A percentile compares a stretch with the other conserved stretches of the same genome.
Evolutionary conservation across 2,797 vertebrate species (phyloP).

Genomic region (Pelochelys cantorii): DNA sequence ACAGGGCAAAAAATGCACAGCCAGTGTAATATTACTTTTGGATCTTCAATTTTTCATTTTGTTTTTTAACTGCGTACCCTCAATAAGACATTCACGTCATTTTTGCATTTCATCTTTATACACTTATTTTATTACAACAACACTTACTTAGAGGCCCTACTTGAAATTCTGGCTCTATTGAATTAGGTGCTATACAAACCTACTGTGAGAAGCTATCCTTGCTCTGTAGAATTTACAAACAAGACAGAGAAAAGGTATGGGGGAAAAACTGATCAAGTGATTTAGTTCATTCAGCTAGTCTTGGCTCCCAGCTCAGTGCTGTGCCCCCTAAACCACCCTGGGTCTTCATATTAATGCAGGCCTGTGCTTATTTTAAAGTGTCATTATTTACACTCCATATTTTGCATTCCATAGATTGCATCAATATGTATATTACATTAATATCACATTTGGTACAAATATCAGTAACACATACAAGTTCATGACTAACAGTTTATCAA

Average conservation of each 20-base stretch:
- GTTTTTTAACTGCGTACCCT: background rate
- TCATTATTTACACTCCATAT: background rate
- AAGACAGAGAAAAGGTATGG: background rate
- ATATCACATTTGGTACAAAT: background rate
- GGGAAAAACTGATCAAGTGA: background rate
- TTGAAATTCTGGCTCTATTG: background rate
- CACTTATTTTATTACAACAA: background rate
- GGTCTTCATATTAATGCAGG: background rate
- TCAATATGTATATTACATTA: background rate
- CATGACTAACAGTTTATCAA: background rate
- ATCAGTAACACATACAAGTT: background rate
- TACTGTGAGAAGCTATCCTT: background rate
- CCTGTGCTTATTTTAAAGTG: background rate
- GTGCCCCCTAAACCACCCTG: background rate
- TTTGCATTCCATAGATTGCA: background rate
- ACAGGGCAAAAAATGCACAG: background rate
- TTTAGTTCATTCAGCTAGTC: background rate
- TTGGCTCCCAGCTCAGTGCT: background rate
- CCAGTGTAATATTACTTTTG: background rate
- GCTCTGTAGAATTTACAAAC: background rate
- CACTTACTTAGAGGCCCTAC: background rate
- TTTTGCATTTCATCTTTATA: background rate
- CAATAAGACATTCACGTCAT: background rate
- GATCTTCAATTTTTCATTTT: background rate
- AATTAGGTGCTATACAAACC: background rate